Evolutionary conservation across 2,797 vertebrate species (phyloP).

Genomic region (Cossypha niveicapilla): DNA sequence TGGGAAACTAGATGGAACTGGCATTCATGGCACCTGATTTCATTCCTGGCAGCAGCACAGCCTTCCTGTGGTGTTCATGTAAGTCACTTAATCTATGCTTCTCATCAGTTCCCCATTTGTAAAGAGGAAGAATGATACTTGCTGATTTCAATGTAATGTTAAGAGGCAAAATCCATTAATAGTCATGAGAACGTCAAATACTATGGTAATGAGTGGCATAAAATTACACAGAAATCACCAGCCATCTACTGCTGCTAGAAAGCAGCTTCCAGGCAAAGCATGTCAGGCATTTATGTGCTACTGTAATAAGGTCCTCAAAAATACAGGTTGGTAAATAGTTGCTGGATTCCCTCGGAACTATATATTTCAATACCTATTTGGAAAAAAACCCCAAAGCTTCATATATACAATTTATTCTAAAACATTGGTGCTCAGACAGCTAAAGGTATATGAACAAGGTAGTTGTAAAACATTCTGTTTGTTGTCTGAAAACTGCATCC

Average conservation of each 20-base stretch:
- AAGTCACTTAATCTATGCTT: slow-evolving; percentile 26
- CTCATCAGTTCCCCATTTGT: neutral
- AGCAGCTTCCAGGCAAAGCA: slow-evolving; percentile 7
- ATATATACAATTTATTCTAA: neutral
- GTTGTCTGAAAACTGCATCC: neutral
- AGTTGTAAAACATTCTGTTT: neutral
- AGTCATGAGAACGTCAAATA: slow-evolving; percentile 44
- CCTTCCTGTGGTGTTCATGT: neutral
- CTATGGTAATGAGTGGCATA: slow-evolving; percentile 20
- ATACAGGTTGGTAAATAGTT: neutral
- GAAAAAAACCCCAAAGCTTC: neutral
- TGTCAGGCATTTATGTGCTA: neutral
- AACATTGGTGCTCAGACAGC: neutral
- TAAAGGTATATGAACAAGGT: neutral
- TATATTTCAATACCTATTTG: neutral
- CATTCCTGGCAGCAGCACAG: slow-evolving; percentile 3
- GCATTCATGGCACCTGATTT: slow-evolving; percentile 5
- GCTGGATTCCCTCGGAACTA: neutral
- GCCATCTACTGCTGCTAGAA: neutral
- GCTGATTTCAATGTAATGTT: slow-evolving; percentile 27
- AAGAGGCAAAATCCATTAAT: slow-evolving; percentile 44
- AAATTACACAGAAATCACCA: slow-evolving; percentile 36
- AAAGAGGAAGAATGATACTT: slow-evolving; percentile 32
- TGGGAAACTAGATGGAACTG: neutral
- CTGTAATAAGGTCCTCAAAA: neutral